These are phyloP conservation scores for Dynastes maya DNA, from an alignment of 2,888 invertebrate genomes.

Conservation along the genomic window DNA sequence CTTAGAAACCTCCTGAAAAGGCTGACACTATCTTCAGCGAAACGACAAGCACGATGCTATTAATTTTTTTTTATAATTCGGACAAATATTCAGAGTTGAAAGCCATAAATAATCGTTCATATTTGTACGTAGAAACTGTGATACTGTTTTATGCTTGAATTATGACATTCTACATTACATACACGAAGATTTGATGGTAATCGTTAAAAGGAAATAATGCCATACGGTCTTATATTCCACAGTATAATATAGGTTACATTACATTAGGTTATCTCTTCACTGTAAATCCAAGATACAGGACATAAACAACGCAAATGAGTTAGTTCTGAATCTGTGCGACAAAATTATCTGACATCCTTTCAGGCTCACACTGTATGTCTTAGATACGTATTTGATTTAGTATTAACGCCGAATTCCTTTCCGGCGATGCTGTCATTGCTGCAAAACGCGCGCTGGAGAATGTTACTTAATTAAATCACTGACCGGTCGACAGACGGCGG, in stretches of 20 bases:
- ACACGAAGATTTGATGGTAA: no score
- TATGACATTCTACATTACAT: no score
- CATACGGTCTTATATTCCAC: no score
- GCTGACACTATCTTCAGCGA: no score
- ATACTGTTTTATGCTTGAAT: no score
- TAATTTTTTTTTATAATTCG: no score
- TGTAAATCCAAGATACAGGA: neutral
- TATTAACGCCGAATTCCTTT: constrained; percentile 27
- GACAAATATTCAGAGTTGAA: no score
- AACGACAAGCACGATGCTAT: no score
- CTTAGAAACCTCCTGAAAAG: no score
- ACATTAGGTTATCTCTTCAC: neutral
- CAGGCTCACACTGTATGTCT: neutral
- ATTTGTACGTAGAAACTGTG: no score
- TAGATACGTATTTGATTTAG: neutral
- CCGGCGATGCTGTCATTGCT: constrained; percentile 51
- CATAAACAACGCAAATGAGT: neutral
- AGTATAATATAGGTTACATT: neutral
- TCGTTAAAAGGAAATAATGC: no score
- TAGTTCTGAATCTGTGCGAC: neutral
- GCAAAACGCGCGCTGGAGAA: constrained; percentile 58
- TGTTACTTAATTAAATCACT: constrained; percentile 65
- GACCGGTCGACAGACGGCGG: constrained; percentile 56
- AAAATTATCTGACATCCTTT: neutral
- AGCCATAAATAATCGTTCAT: no score